These are phyloP conservation scores for Drosophila eohydei DNA, from an alignment of 2,888 invertebrate genomes.

Conservation along the genomic window DNA sequence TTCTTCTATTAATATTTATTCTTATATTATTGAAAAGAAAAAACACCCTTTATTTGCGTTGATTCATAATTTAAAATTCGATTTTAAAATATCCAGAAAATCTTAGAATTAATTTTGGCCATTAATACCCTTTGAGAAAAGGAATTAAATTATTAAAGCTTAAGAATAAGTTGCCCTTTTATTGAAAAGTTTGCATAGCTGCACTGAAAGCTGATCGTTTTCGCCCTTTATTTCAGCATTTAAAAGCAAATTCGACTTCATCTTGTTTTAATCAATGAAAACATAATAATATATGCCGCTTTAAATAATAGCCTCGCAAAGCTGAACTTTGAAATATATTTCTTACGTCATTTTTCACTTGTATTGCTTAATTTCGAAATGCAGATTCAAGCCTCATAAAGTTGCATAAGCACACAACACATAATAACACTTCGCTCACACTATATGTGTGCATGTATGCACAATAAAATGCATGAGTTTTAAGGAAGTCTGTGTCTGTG, in stretches of 20 bases:
- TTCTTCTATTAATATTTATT: too few species aligned
- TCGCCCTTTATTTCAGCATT: too few species aligned
- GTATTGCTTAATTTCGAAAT: slow-evolving; percentile 21
- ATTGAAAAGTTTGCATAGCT: too few species aligned
- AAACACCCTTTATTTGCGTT: neutral
- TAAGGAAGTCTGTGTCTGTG: slow-evolving; percentile 1
- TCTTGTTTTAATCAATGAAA: too few species aligned
- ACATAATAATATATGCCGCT: neutral
- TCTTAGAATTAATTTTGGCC: neutral
- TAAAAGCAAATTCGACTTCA: too few species aligned
- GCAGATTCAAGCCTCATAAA: slow-evolving; percentile 28
- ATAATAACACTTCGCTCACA: neutral
- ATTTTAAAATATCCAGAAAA: neutral
- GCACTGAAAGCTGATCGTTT: too few species aligned
- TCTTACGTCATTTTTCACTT: slow-evolving; percentile 2
- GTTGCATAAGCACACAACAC: slow-evolving; percentile 20
- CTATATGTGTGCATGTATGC: slow-evolving; percentile 8
- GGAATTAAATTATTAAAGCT: neutral
- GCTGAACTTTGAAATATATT: neutral
- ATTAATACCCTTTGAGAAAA: neutral
- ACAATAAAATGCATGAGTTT: slow-evolving; percentile 36
- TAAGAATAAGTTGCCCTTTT: too few species aligned
- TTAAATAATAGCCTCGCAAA: too few species aligned
- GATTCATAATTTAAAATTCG: neutral
- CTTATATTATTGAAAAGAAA: too few species aligned